phyloP scores from a whole-genome alignment of 2,113 vertebrate genomes.

The Oreochromis spilurus region DNA sequence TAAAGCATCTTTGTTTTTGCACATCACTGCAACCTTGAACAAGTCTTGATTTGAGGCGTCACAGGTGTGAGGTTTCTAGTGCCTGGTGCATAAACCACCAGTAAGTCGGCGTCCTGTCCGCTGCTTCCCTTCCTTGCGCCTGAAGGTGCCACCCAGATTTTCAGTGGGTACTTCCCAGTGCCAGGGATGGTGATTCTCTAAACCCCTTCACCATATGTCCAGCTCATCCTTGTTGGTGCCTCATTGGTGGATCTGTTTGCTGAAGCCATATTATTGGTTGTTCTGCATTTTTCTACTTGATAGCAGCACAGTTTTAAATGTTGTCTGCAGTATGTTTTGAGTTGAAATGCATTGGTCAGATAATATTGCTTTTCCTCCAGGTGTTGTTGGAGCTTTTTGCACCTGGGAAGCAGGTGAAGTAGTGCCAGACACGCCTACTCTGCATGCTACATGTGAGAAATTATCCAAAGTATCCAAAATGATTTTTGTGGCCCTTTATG shows the following conservation, averaged over 20 bases:
- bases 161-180: too few species aligned
- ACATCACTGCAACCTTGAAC: not conserved
- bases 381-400: not conserved
- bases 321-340: not conserved
- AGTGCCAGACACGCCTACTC: not conserved
- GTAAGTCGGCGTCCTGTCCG: rapidly evolving
- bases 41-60: not conserved
- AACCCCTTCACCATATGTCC: not conserved
- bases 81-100: not conserved
- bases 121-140: not conserved
- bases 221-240: not conserved
- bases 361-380: not conserved
- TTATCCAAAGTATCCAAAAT: not conserved
- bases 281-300: not conserved
- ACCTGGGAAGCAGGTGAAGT: not conserved
- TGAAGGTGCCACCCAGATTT: not conserved
- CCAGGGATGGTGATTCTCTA: too few species aligned
- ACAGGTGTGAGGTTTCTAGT: not conserved
- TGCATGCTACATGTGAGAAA: not conserved
- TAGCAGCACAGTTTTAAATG: not conserved
- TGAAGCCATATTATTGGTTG: not conserved
- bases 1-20: not conserved
- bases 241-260: not conserved
- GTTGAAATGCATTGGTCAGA: not conserved
- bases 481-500: not conserved